Base-by-base conservation (phyloP, 2,888 invertebrate genomes). In the Cacoxenus indagator region DNA sequence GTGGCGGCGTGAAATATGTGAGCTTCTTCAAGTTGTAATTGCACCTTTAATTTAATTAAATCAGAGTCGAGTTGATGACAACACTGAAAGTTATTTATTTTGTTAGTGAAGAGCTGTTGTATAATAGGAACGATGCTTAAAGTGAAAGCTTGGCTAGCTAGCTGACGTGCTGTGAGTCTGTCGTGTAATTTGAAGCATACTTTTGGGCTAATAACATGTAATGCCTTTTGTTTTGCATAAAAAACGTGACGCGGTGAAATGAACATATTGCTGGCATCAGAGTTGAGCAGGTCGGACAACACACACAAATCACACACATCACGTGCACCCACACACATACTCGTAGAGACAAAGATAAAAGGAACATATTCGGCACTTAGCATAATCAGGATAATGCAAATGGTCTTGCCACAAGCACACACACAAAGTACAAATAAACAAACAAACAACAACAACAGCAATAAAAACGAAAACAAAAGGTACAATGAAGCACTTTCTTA, bases 301-400 rank as follows among this genome's bases (percentile, higher is more conserved):
- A 51, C 17, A 22, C 22, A 51, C 22, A 51, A n/a, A 3, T 55
- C 11, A 1, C 14, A 26, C 3, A 9, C 26, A 26, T n/a, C 27
- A 55, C 4, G 17, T 27, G 1, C 26, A 51, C 22, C n/a, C 17
- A 22, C 22, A 51, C 22, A 51, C 17, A 9, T 9, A 51, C 0
- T 54, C 5, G 1, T 22, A 19, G 3, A 19, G 11, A 19, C n/a
- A n/a, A n/a, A n/a, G n/a, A 22, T 22, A 55, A 11, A 48, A 55
- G 1, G 14, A 22, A 61, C 43, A 61, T 61, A 43, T 61, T 61
- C 61, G 43, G 24, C 61, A 61, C 61, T 61, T 61, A 61, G 43
- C 61, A 43, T 62, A 62, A 62, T 17, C 27, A 62, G 61, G 45
- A 43, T 62, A 62, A 62, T 43, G 61, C 61, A 43, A 43, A 43